phyloP scores from a whole-genome alignment of 2,797 vertebrate genomes.

The Anas bernieri region DNA sequence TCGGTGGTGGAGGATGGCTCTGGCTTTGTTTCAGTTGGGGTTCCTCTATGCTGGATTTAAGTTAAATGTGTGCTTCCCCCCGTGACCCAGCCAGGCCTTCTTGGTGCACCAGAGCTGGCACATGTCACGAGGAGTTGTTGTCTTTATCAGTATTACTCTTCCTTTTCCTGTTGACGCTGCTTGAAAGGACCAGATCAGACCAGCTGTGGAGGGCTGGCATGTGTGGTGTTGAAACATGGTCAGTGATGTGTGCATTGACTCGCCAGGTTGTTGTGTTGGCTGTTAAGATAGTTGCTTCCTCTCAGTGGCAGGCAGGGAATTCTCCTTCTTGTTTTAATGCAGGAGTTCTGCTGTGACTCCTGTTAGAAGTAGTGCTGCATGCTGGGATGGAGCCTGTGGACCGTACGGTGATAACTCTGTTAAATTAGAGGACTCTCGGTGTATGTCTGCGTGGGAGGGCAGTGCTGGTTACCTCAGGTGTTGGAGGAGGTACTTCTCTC shows the following conservation, averaged over 20 bases:
- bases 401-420: not conserved
- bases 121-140: not conserved
- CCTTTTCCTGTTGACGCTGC: not conserved
- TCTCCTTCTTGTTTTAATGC: not conserved
- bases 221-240: not conserved
- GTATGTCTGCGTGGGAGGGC: not conserved
- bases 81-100: not conserved
- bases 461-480: not conserved
- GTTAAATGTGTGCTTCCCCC: not conserved
- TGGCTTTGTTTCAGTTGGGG: not conserved
- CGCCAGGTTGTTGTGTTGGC: not conserved
- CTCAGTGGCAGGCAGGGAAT: not conserved
- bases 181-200: not conserved
- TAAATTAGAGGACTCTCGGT: not conserved
- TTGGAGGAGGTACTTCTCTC: not conserved
- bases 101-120: not conserved
- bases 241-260: not conserved
- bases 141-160: not conserved
- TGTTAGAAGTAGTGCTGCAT: not conserved
- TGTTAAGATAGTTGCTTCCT: not conserved
- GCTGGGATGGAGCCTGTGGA: not conserved
- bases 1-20: not conserved
- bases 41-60: not conserved
- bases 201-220: slow-evolving; percentile 22
- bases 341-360: not conserved